Evolutionary conservation across 2,888 invertebrate genomes (phyloP).

Genomic region (Balanococcus diminutus): DNA sequence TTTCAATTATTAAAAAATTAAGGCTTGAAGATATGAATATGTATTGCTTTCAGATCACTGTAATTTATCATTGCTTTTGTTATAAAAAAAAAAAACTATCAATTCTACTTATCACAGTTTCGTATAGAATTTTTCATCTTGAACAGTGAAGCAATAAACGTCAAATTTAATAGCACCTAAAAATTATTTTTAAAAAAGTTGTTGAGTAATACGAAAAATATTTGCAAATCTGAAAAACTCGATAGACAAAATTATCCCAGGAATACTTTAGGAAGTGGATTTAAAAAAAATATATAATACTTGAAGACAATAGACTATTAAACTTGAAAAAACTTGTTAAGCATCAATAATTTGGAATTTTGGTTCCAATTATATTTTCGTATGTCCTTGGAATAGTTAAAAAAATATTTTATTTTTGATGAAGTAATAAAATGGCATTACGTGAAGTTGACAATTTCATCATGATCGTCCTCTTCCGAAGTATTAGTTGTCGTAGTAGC

Average conservation of each 20-base stretch:
- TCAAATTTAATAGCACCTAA: background rate
- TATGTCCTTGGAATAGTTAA: background rate
- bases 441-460: slow-evolving; percentile 89
- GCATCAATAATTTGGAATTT: too few species aligned
- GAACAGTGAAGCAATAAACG: background rate
- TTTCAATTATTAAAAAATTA: background rate
- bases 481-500: slow-evolving; percentile 60
- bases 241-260: background rate
- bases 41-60: background rate
- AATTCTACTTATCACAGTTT: background rate
- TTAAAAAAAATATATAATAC: background rate
- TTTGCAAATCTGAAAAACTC: background rate
- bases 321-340: background rate
- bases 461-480: slow-evolving; percentile 67
- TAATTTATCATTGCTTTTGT: background rate
- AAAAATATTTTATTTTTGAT: background rate
- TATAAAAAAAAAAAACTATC: background rate
- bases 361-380: background rate
- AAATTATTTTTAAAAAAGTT: background rate
- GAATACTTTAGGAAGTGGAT: background rate
- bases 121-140: background rate
- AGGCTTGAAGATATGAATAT: background rate
- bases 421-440: background rate
- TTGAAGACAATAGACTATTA: background rate
- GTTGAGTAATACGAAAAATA: too few species aligned